A percentile compares a stretch with the other conserved stretches of the same genome.
Evolutionary conservation across 2,113 vertebrate genomes (phyloP).

Genomic region (Xiphias gladius): DNA sequence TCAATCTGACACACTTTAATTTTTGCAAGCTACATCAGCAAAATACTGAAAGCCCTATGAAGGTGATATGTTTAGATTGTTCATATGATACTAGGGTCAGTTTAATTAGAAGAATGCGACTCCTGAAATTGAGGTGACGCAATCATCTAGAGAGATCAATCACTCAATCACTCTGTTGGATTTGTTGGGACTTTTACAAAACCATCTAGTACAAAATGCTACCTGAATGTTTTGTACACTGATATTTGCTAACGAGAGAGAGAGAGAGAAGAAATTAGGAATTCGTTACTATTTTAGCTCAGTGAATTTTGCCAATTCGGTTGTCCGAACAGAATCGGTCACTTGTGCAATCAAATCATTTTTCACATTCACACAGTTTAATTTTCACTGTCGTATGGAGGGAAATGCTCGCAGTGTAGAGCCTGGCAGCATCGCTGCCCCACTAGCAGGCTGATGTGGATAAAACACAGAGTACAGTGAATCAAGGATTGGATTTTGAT

Average conservation of each 20-base stretch:
- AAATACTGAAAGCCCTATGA: background rate
- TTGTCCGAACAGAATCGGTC: background rate
- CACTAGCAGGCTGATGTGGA: background rate
- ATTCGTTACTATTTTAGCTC: too few relatives aligned
- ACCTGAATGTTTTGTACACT: too few relatives aligned
- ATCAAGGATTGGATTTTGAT: background rate
- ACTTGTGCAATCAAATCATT: background rate
- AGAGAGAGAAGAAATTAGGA: too few relatives aligned
- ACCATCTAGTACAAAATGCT: too few relatives aligned
- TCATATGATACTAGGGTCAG: background rate
- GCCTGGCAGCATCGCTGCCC: background rate
- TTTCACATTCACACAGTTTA: background rate
- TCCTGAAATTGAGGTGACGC: too few relatives aligned
- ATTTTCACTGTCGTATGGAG: background rate
- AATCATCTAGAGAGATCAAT: too few relatives aligned
- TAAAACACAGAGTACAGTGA: background rate
- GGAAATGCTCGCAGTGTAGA: background rate
- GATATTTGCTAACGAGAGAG: too few relatives aligned
- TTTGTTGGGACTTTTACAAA: too few relatives aligned
- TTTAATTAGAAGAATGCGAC: too few relatives aligned
- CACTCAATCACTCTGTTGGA: too few relatives aligned
- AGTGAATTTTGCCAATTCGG: background rate
- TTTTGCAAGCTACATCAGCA: background rate
- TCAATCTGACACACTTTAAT: background rate
- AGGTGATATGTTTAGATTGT: background rate